A percentile compares a stretch with the other conserved stretches of the same genome.
phyloP scores from a whole-genome alignment of 2,113 vertebrate species.

The Alexandromys fortis region DNA sequence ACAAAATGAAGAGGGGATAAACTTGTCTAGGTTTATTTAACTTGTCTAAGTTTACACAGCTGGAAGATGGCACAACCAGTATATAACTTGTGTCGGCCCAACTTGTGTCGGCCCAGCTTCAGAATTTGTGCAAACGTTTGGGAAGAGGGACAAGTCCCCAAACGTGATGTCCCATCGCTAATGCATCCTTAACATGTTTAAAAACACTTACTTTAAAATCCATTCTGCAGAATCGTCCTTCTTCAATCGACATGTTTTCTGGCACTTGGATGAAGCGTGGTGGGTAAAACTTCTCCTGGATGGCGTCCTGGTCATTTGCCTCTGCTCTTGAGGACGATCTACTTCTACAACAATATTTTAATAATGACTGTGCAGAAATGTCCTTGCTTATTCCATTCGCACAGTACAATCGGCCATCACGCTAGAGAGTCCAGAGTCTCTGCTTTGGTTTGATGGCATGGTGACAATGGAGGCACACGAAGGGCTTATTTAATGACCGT shows the following conservation, averaged over 20 bases:
- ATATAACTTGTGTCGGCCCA: not conserved
- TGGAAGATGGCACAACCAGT: conserved; percentile 33
- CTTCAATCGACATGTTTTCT: conserved; percentile 91
- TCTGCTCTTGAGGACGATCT: conserved; percentile 90
- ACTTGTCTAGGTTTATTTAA: not conserved
- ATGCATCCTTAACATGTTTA: conserved; percentile 8
- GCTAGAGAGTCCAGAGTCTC: not conserved
- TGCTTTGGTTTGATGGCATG: not conserved
- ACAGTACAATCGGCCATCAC: not conserved
- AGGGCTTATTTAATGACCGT: not conserved
- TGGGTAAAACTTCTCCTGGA: conserved; percentile 96
- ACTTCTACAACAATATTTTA: conserved; percentile 86
- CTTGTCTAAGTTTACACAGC: not conserved
- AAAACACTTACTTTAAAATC: conserved; percentile 93
- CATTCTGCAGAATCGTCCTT: conserved; percentile 95
- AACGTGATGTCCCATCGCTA: conserved; percentile 3
- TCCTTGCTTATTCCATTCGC: conserved; percentile 36
- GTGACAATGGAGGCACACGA: not conserved
- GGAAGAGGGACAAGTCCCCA: conserved; percentile 15
- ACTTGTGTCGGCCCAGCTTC: not conserved
- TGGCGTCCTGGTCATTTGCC: conserved; percentile 89
- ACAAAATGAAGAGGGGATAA: conserved; percentile 5
- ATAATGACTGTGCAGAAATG: not conserved
- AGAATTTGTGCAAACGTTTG: conserved; percentile 16
- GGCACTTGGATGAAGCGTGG: conserved; percentile 96